Evolutionary conservation across 2,113 vertebrate genomes (phyloP).

Genomic region (Jacana jacana): DNA sequence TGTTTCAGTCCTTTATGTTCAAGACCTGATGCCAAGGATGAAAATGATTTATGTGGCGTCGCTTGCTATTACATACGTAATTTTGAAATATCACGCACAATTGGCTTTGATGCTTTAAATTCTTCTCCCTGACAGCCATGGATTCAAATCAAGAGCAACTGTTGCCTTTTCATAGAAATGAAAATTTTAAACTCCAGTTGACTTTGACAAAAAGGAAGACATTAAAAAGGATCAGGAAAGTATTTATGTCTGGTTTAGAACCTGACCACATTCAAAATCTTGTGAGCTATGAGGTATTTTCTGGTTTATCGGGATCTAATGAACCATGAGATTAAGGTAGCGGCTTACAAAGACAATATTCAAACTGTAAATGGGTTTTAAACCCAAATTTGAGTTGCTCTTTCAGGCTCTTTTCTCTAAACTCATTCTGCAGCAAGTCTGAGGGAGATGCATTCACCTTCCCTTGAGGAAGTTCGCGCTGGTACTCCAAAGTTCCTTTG

Average conservation of each 20-base stretch:
- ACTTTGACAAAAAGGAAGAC: neutral
- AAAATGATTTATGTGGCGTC: neutral
- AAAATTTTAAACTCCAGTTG: neutral
- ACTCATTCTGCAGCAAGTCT: neutral
- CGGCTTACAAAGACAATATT: neutral
- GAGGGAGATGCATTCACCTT: neutral
- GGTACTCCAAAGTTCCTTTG: neutral
- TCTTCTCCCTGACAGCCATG: neutral
- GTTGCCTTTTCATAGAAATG: neutral
- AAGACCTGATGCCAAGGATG: neutral
- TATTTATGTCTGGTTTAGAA: neutral
- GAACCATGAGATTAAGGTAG: neutral
- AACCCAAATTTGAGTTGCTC: neutral
- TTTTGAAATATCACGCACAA: neutral
- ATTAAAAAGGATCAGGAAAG: neutral
- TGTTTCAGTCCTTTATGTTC: neutral
- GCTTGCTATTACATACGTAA: neutral
- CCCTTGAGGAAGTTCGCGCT: neutral
- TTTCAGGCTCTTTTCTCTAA: neutral
- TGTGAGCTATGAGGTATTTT: neutral
- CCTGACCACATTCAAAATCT: neutral
- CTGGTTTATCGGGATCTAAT: neutral
- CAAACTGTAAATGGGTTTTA: neutral
- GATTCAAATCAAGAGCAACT: neutral
- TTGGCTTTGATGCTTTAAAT: neutral